Conservation (phyloP, 2,888 invertebrate genomes). For the Neoascia interrupta region DNA sequence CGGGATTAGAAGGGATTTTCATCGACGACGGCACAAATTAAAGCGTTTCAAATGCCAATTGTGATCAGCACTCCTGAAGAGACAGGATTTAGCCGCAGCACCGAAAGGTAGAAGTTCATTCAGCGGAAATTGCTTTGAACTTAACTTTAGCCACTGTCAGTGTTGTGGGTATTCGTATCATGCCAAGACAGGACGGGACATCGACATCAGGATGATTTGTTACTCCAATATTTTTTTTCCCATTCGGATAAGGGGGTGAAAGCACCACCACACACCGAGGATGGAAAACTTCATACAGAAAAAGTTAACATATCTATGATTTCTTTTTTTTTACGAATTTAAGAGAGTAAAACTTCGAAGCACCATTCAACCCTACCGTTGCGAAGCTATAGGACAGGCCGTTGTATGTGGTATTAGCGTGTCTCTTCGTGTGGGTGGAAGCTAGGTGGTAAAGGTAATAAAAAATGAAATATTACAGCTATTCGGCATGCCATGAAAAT, state of each 20-base stretch:
- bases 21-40: slow-evolving; percentile 47
- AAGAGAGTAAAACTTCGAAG: slow-evolving; percentile 3
- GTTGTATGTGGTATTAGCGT: not conserved
- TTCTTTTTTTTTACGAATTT: slow-evolving; percentile 35
- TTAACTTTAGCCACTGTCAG: not conserved
- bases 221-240: slow-evolving; percentile 46
- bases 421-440: slow-evolving; percentile 27
- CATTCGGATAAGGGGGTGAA: not conserved
- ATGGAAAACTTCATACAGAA: slow-evolving; percentile 55
- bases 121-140: slow-evolving; percentile 15
- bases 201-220: slow-evolving; percentile 52
- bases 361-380: slow-evolving; percentile 24
- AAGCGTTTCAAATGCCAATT: slow-evolving; percentile 57
- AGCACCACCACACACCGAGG: slow-evolving; percentile 26
- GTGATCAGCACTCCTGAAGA: slow-evolving; percentile 39
- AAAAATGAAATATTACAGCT: slow-evolving; percentile 78
- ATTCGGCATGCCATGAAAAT: slow-evolving; percentile 79
- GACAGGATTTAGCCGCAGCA: not conserved
- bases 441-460: slow-evolving; percentile 74
- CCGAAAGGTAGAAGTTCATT: slow-evolving; percentile 8
- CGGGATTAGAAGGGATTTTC: slow-evolving; percentile 48
- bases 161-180: not conserved
- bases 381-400: not conserved
- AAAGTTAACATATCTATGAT: slow-evolving; percentile 53
- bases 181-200: slow-evolving; percentile 22